These are phyloP conservation scores for Papilio elwesi DNA, from an alignment of 2,888 invertebrate species.

Conservation along the genomic window DNA sequence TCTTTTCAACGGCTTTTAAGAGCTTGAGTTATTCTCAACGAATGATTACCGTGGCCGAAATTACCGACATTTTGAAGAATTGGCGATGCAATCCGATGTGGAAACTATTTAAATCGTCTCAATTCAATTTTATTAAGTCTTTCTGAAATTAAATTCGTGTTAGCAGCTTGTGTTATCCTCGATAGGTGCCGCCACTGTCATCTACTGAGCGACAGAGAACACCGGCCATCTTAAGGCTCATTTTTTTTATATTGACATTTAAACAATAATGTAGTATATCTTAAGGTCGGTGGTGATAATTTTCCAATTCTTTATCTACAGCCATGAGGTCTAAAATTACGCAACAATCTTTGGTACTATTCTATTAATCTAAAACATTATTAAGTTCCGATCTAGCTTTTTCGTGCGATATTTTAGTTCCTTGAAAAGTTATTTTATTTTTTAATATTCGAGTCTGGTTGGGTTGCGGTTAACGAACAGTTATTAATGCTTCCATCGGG, in stretches of 20 bases:
- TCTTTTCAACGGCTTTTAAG: constrained; percentile 20
- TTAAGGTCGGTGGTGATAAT: too few species aligned
- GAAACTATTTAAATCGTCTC: too few species aligned
- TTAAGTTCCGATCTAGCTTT: background rate
- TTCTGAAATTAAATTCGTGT: too few species aligned
- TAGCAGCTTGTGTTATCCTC: too few species aligned
- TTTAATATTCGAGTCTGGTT: constrained; percentile 3
- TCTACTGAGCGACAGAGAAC: too few species aligned
- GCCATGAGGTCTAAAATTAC: background rate
- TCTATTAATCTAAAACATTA: too few species aligned
- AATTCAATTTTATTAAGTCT: too few species aligned
- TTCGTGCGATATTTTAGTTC: background rate
- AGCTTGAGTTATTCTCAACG: background rate
- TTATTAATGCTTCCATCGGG: constrained; percentile 24
- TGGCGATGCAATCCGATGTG: background rate
- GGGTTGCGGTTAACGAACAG: constrained; percentile 9
- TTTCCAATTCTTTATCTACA: too few species aligned
- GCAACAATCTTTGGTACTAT: background rate
- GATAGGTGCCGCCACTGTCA: too few species aligned
- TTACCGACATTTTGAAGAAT: background rate
- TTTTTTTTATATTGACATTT: too few species aligned
- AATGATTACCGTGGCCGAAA: background rate
- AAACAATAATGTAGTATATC: too few species aligned
- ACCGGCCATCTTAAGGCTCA: too few species aligned
- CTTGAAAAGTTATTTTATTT: background rate